Evolutionary conservation across 2,113 vertebrate species (phyloP).

Genomic region (Phyllostomus discolor): DNA sequence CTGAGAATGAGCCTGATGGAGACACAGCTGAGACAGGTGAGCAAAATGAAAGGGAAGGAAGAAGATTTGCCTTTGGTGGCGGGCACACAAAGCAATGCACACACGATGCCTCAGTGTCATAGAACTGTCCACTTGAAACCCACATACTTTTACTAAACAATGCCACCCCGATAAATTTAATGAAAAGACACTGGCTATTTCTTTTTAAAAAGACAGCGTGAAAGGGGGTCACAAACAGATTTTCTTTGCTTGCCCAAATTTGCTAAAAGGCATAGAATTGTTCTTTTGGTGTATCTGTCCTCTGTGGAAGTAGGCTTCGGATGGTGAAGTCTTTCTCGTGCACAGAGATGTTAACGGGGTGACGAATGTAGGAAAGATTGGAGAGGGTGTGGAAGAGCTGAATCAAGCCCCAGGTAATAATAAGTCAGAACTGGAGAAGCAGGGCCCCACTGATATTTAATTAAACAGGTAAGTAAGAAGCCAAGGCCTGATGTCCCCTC

Average conservation of each 20-base stretch:
- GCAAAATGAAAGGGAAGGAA: neutral
- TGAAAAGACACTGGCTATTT: neutral
- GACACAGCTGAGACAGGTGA: neutral
- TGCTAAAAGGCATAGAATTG: neutral
- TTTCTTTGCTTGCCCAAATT: neutral
- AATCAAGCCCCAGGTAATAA: neutral
- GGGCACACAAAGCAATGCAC: neutral
- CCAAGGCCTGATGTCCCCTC: fast-evolving
- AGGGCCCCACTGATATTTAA: neutral
- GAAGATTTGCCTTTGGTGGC: neutral
- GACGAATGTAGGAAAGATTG: neutral
- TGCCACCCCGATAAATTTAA: neutral
- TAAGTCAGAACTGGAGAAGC: neutral
- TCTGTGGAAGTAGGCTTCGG: neutral
- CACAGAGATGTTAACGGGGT: neutral
- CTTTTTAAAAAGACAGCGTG: neutral
- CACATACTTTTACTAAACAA: neutral
- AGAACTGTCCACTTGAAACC: neutral
- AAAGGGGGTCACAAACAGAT: neutral
- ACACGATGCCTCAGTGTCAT: neutral
- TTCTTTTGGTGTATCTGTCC: neutral
- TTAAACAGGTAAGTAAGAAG: fast-evolving
- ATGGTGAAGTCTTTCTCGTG: neutral
- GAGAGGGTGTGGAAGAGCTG: neutral
- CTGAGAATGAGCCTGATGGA: neutral